Evolutionary conservation across 1,140 invertebrate species (phyloP), one percentile per base, ranked within the genome.

Genomic region (Zaprionus taronus): DNA sequence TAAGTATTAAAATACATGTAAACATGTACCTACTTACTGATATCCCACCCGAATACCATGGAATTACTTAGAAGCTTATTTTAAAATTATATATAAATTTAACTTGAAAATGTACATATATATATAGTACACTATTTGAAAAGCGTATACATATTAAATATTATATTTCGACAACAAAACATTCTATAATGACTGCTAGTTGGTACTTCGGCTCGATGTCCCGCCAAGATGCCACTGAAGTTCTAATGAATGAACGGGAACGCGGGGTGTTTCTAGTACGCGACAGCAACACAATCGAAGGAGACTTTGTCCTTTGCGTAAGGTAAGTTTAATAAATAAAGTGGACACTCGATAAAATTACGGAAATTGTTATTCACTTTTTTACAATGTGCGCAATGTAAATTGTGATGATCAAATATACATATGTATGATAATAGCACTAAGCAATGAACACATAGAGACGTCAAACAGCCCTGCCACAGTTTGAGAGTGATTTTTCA

Each of bases 141-240:
- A 41, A 1, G 5, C n/a, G 20, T 9, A 34, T 53, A 6, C 11
- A 47, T 28, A 14, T 26, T 15, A 47, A 44, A n/a, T 12, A 47
- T 7, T 15, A 17, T 28, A 44, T 64, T 28, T 64, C 36, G 4
- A 55, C 26, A 26, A 26, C 3, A 20, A 20, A 36, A 12, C 2
- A 14, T 41, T 6, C 11, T 22, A 22, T 22, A 22, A 22, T 22
- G 22, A 22, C 22, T 22, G 22, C 22, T 26, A 99, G 98, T 94
- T 99, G 98, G 98, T 99, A 99, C 93, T 99, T 99, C 94, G 97
- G 98, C 51, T 95, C 96, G 69, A 96, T 99, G 94, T 97, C 97
- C 34, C 94, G 98, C 38, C 97, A 98, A 83, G 98, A 99, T 94
- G 98, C 98, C 5, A 98, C 97, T 9, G 97, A 98, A 93, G 94